Evolutionary conservation across 1,140 invertebrate species (phyloP), one percentile per base, ranked within the genome.

Genomic region (Eufriesea mexicana): DNA sequence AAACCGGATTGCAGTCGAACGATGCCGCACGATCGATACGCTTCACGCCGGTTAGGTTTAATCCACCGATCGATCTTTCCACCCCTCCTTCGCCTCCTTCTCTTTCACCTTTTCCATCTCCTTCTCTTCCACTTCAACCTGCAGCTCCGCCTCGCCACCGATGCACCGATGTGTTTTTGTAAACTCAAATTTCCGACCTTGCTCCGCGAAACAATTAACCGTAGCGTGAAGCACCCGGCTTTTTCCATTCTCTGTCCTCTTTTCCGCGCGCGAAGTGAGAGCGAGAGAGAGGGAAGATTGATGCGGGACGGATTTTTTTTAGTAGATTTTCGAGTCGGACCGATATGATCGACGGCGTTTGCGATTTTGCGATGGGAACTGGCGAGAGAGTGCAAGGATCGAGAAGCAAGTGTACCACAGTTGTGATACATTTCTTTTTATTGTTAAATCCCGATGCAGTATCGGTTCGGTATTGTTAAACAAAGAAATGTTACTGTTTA

Each of bases 11-110:
- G 80, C 74, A 62, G 80, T 74, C 66, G 78, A 80, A 75, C 86
- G 86, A 88, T 51, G 79, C 77, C 49, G 77, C 47, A 71, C 84
- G 87, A 89, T 89, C 87, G 87, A 88, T 88, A 86, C 82, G 85
- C 68, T 71, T 74, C 57, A 84, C 66, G 77, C 67, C 75, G 84
- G 86, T 89, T 88, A 84, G 73, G 66, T 89, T 88, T 88, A 88
- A 89, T 88, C 77, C 79, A 83, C 64, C 64, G 72, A 76, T 75
- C 79, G 62, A 81, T 74, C 73, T 81, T 77, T 64, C 42, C 54
- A 35, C 35, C 35, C 35, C 35, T 35, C 35, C n/a, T 35, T 45
- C 35, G 0, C 28, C 54, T 55, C 12, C 28, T 10, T 20, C 25
- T 35, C 49, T 9, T 0, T 18, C 16, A 23, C 14, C 35, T 20